A percentile compares a stretch with the other conserved stretches of the same genome.
These are phyloP conservation scores for Tragelaphus eurycerus DNA, from an alignment of 2,797 vertebrate species.

Conservation along the genomic window DNA sequence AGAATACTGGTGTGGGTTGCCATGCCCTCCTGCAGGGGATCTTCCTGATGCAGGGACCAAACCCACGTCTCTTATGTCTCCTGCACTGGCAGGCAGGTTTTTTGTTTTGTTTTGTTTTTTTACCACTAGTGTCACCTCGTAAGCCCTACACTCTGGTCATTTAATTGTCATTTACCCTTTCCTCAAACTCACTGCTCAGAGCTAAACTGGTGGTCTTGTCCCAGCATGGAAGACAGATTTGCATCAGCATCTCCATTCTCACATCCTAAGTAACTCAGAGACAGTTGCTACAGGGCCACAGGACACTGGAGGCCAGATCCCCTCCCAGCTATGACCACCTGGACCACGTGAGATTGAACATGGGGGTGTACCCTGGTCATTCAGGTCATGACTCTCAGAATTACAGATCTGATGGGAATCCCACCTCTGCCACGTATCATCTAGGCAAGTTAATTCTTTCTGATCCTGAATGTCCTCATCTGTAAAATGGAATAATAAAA, in stretches of 20 bases:
- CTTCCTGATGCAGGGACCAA: neutral
- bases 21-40: neutral
- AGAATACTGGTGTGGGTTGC: neutral
- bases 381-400: neutral
- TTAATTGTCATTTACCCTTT: neutral
- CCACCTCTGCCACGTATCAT: neutral
- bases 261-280: neutral
- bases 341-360: neutral
- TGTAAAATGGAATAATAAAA: constrained; percentile 19
- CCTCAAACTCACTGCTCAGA: neutral
- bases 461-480: constrained; percentile 12
- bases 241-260: neutral
- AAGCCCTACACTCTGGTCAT: neutral
- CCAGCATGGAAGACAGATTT: neutral
- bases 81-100: neutral
- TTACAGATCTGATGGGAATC: neutral
- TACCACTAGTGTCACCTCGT: neutral
- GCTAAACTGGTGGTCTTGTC: neutral
- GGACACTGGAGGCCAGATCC: neutral
- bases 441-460: neutral
- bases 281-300: neutral
- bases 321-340: neutral
- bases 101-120: neutral
- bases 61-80: accelerated
- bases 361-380: neutral